Percentiles rank a stretch among this genome's conserved stretches.
Evolutionary conservation across 2,888 invertebrate species (phyloP).

Genomic region (Erannis defoliaria): DNA sequence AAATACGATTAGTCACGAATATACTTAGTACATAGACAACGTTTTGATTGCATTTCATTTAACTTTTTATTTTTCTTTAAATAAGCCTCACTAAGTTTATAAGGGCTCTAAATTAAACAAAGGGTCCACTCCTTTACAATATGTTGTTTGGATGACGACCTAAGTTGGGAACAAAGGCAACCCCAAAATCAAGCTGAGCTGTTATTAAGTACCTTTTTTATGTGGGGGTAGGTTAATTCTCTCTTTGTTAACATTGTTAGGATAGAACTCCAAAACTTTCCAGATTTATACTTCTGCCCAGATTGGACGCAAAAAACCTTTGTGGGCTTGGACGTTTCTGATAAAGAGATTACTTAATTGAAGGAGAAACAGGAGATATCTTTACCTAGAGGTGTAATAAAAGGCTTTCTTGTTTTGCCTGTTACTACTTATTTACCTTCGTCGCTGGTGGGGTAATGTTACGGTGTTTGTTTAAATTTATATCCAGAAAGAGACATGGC

Average conservation of each 20-base stretch:
- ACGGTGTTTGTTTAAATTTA: constrained; percentile 1
- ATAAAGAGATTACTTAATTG: constrained; percentile 34
- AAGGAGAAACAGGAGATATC: constrained; percentile 25
- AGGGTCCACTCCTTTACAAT: constrained; percentile 39
- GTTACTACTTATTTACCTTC: constrained; percentile 19
- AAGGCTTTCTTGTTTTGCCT: constrained; percentile 16
- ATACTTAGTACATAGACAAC: too few relatives aligned
- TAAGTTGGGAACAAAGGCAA: constrained; percentile 52
- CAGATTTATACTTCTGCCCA: constrained; percentile 41
- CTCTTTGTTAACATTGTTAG: constrained; percentile 44
- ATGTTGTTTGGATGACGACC: constrained; percentile 50
- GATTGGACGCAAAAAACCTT: constrained; percentile 40
- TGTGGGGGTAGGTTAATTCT: constrained; percentile 41
- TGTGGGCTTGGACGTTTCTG: constrained; percentile 32
- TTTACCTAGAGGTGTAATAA: constrained; percentile 28
- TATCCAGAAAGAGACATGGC: neutral
- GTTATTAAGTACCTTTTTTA: constrained; percentile 50
- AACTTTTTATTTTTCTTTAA: too few relatives aligned
- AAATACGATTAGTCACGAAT: too few relatives aligned
- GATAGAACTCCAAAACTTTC: constrained; percentile 39
- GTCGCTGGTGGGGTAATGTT: constrained; percentile 14
- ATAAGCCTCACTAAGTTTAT: constrained; percentile 18
- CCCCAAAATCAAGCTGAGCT: constrained; percentile 52
- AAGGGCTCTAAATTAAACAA: constrained; percentile 33
- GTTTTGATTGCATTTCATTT: too few relatives aligned